phyloP scores from a whole-genome alignment of 35 echinoderm and acorn worm genomes.

The Diadema setosum region DNA sequence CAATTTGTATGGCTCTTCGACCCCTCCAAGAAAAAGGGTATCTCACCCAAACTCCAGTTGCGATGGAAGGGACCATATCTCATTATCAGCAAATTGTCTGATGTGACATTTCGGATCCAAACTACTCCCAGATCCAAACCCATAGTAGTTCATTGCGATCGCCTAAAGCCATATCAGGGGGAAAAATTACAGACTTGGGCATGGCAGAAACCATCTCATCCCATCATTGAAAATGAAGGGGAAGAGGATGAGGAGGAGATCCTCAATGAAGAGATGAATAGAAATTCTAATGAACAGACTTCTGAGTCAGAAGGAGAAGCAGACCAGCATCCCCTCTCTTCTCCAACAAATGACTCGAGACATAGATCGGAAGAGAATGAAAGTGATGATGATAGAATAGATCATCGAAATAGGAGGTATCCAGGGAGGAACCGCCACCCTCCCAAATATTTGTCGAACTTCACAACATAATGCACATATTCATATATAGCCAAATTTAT shows the following conservation, averaged over 20 bases:
- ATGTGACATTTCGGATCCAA: slow-evolving; percentile 40
- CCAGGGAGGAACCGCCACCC: too few species aligned
- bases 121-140: neutral
- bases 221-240: neutral
- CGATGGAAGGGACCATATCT: slow-evolving; percentile 43
- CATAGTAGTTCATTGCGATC: slow-evolving; percentile 32
- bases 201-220: neutral
- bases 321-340: too few species aligned
- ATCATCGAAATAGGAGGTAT: too few species aligned
- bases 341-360: too few species aligned
- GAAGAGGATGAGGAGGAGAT: too few species aligned
- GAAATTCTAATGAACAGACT: neutral
- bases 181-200: too few species aligned
- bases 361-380: too few species aligned
- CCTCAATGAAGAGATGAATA: neutral
- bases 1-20: slow-evolving; percentile 41
- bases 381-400: too few species aligned
- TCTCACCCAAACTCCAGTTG: slow-evolving; percentile 16
- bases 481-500: too few species aligned
- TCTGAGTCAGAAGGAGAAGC: too few species aligned
- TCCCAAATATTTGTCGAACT: too few species aligned
- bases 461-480: too few species aligned
- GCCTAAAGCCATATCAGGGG: neutral
- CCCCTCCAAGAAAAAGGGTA: neutral
- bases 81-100: slow-evolving; percentile 6